Base-by-base conservation (phyloP, 2,888 invertebrate genomes). In the Polydrusus cervinus region DNA sequence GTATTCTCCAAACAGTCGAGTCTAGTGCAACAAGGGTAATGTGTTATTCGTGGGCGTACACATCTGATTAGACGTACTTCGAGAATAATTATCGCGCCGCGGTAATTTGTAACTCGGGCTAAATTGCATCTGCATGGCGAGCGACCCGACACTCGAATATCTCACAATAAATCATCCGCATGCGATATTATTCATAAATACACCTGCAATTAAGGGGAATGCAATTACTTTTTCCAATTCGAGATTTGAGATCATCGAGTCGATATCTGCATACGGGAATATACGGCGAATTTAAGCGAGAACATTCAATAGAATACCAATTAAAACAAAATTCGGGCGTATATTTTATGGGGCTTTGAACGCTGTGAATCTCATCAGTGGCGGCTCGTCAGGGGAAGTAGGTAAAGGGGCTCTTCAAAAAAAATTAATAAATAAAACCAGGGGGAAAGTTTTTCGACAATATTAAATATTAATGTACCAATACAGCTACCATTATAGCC, bases 41-140 rank as follows among this genome's bases (percentile, higher is more conserved):
- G 85, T 83, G 85, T 84, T 85, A 83, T 84, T 84, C 84, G 84
- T 83, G 83, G 85, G 84, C 85, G 85, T 79, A 80, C 80, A 83
- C 83, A 85, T 85, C 85, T 84, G 85, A 85, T 85, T 85, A 85
- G 82, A 82, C 82, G 82, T 82, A 82, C 81, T 77, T 79, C 80
- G 78, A 78, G 84, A 84, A 85, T 85, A 86, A 86, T 86, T 86
- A 86, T 84, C 84, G 82, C 83, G 80, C 83, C 82, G 81, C 81
- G 80, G 84, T 84, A 85, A 86, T 86, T 85, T 86, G 85, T 85
- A 84, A 83, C 81, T 80, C 76, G 72, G 76, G 78, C 80, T 81
- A 82, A 84, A 84, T 84, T 84, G 83, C 81, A 80, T 83, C 82
- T 81, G 80, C 78, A 78, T 78, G 76, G 51, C 61, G 53, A 62